phyloP scores from a whole-genome alignment of 2,113 vertebrate genomes.

The Zapus hudsonius region DNA sequence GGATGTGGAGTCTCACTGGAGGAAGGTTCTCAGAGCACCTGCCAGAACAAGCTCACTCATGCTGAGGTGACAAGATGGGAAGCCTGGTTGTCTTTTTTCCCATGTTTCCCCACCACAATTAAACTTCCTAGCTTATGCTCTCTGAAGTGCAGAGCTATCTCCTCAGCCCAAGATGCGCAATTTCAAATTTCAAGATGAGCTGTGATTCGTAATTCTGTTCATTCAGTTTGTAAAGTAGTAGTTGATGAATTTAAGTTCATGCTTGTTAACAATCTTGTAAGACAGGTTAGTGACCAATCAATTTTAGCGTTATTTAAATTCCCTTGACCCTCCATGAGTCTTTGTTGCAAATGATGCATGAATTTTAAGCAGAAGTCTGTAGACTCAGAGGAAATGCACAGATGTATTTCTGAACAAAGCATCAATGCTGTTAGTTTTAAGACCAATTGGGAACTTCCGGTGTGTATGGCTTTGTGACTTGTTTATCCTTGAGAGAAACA shows the following conservation, averaged over 20 bases:
- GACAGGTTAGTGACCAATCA: slow-evolving; percentile 28
- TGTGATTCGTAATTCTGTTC: background rate
- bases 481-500: background rate
- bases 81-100: too few relatives aligned
- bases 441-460: slow-evolving; percentile 17
- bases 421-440: slow-evolving; percentile 3
- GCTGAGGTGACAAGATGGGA: too few relatives aligned
- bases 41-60: too few relatives aligned
- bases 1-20: too few relatives aligned
- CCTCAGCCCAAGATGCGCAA: too few relatives aligned
- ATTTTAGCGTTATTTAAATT: slow-evolving; percentile 53
- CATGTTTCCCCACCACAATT: too few relatives aligned
- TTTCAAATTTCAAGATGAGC: too few relatives aligned
- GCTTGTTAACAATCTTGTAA: slow-evolving; percentile 58
- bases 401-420: slow-evolving; percentile 21
- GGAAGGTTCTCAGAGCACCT: too few relatives aligned
- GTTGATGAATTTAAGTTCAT: slow-evolving; percentile 58
- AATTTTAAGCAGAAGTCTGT: slow-evolving; percentile 37
- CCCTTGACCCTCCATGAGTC: slow-evolving; percentile 36
- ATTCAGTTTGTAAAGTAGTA: slow-evolving; percentile 50
- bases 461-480: background rate
- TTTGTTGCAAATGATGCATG: slow-evolving; percentile 45
- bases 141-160: too few relatives aligned
- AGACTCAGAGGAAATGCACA: background rate
- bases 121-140: too few relatives aligned